Conservation (phyloP, 2,888 invertebrate genomes). For the Drosophila cracens region DNA sequence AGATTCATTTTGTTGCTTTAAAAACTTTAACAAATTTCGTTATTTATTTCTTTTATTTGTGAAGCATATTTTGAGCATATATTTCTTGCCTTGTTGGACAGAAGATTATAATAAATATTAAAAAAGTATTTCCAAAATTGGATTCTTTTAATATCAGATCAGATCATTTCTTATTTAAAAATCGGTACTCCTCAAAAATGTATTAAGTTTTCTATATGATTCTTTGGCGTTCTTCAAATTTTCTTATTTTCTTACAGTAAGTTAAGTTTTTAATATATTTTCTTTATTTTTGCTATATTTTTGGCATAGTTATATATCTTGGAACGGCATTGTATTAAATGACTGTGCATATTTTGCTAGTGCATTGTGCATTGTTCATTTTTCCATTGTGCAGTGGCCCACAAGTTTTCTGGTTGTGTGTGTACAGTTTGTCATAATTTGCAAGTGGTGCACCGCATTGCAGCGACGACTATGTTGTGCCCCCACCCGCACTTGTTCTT, state of each 20-base stretch:
- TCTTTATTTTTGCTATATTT: not conserved
- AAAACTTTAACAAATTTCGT: not conserved
- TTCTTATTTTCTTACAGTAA: not conserved
- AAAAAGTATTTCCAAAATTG: not conserved
- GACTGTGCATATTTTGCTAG: slow-evolving; percentile 5
- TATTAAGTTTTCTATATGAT: not conserved
- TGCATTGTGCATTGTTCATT: slow-evolving; percentile 10
- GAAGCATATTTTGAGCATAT: not conserved
- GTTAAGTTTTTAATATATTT: not conserved
- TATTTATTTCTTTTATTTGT: not conserved
- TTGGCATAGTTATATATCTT: not conserved
- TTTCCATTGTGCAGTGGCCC: slow-evolving; percentile 17
- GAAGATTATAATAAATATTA: too few relatives aligned
- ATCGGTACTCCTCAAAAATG: not conserved
- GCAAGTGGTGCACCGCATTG: slow-evolving; percentile 69
- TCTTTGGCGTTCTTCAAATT: not conserved
- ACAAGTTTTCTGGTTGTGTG: slow-evolving; percentile 36
- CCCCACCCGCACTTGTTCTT: slow-evolving; percentile 59
- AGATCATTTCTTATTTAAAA: too few relatives aligned
- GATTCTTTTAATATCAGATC: not conserved
- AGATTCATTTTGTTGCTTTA: not conserved
- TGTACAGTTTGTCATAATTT: slow-evolving; percentile 73
- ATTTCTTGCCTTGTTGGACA: too few relatives aligned
- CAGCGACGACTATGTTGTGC: slow-evolving; percentile 22
- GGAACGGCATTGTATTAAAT: slow-evolving; percentile 3